Base-by-base conservation (phyloP, 2,797 vertebrate species). In the Malurus splendens region DNA sequence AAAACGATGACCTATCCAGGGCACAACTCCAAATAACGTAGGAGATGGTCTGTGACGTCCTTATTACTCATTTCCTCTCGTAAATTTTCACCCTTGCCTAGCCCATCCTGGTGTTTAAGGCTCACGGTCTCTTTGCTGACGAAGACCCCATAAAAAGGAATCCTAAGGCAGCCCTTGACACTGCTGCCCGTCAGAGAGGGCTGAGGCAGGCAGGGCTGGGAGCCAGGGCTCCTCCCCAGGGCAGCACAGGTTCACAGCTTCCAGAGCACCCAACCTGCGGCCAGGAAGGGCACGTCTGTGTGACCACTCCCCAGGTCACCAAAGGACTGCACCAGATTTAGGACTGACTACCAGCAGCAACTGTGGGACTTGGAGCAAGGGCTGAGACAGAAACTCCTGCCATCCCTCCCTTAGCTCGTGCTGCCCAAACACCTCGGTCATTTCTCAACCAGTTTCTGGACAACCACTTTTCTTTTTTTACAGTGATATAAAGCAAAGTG, bases 261-360 rank as follows among this genome's bases (percentile, higher is more conserved):
- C 64, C 60, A 86, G 47, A 81, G 39, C 36, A 22, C 30, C 30
- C 62, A 48, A 41, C 41, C 0, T 51, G 32, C 67, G 79, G 71
- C 16, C 2, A 32, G 50, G 30, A 81, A 20, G 9, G 19, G 38
- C 36, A 55, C 0, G 1, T 20, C 50, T 76, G 8, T 10, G 24
- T 25, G 66, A 27, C 17, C 57, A 16, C 0, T 2, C 19, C 65
- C 27, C 1, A 0, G 14, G 4, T 68, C 39, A 18, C 10, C 3
- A 1, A 62, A 33, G 70, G 39, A 48, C 57, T 60, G 36, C 27
- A 6, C 4, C 39, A 72, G n/a, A 45, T 42, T 50, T 28, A 57
- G 33, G 39, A 39, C 14, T 36, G 33, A 48, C 32, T 38, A 47
- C 9, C 42, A 81, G 47, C 55, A 72, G 66, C 25, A 76, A 23